Conservation (phyloP, 2,888 invertebrate genomes). For the Drosophila mercatorum region DNA sequence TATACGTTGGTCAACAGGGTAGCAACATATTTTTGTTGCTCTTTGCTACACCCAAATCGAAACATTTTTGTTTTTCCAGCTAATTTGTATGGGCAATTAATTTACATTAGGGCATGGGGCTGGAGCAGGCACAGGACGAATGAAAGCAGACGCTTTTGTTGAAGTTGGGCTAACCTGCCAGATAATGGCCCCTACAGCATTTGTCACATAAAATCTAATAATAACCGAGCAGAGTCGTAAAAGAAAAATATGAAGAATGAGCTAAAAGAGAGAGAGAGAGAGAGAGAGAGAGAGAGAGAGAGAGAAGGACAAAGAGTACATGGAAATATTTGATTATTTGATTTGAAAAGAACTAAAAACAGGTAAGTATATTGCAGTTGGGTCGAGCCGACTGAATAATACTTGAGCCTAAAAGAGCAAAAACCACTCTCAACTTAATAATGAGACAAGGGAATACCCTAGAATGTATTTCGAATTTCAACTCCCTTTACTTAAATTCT, state of each 20-base stretch:
- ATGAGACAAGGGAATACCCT: too few species aligned
- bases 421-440: too few species aligned
- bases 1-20: constrained; percentile 11
- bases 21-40: constrained; percentile 13
- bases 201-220: constrained; percentile 15
- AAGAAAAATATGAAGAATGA: not conserved
- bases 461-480: too few species aligned
- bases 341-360: not conserved
- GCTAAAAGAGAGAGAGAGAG: not conserved
- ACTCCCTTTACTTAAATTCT: too few species aligned
- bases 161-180: constrained; percentile 14
- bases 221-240: constrained; percentile 15
- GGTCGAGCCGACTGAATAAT: not conserved
- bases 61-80: constrained; percentile 49
- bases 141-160: constrained; percentile 16
- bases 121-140: not conserved
- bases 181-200: constrained; percentile 13
- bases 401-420: too few species aligned
- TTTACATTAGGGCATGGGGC: constrained; percentile 59
- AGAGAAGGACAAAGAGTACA: not conserved
- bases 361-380: not conserved
- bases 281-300: not conserved
- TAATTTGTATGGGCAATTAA: constrained; percentile 76
- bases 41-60: constrained; percentile 43
- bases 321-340: constrained; percentile 17